Percentiles rank a stretch among this genome's conserved stretches.
phyloP scores from a whole-genome alignment of 1,140 invertebrate species.

The Sycophaga agraensis region DNA sequence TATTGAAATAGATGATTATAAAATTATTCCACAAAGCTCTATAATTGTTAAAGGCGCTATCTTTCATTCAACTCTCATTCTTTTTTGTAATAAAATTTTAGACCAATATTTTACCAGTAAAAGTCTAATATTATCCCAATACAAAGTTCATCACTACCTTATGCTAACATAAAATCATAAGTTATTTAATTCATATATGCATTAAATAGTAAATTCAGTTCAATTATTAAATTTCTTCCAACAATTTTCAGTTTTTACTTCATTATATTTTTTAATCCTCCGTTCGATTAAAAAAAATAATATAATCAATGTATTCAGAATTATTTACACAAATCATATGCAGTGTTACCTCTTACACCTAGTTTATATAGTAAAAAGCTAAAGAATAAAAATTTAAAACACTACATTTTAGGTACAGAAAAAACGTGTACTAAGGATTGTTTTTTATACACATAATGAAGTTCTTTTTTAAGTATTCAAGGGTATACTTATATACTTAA shows the following conservation, averaged over 20 bases:
- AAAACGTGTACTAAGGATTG: neutral
- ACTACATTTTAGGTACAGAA: neutral
- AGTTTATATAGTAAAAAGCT: slow-evolving; percentile 1
- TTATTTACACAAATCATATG: slow-evolving; percentile 15
- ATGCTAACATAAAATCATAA: slow-evolving; percentile 6
- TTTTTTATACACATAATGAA: slow-evolving; percentile 12
- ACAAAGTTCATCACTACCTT: slow-evolving; percentile 3
- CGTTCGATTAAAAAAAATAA: no score
- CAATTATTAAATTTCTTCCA: neutral
- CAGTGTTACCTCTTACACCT: neutral
- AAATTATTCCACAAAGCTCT: no score
- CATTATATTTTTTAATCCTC: neutral
- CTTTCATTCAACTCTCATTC: neutral
- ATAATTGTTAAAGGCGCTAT: neutral
- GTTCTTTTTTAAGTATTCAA: slow-evolving; percentile 18
- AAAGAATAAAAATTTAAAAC: neutral
- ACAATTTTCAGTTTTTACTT: no score
- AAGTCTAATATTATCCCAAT: slow-evolving; percentile 10
- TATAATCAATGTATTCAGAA: neutral
- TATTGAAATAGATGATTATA: no score
- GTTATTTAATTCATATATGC: neutral
- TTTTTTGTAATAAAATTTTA: neutral
- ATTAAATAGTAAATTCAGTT: neutral
- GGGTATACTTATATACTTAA: slow-evolving; percentile 4
- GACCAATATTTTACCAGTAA: slow-evolving; percentile 17